These are phyloP conservation scores for Lipotes vexillifer DNA, from an alignment of 2,113 vertebrate genomes.

Conservation along the genomic window DNA sequence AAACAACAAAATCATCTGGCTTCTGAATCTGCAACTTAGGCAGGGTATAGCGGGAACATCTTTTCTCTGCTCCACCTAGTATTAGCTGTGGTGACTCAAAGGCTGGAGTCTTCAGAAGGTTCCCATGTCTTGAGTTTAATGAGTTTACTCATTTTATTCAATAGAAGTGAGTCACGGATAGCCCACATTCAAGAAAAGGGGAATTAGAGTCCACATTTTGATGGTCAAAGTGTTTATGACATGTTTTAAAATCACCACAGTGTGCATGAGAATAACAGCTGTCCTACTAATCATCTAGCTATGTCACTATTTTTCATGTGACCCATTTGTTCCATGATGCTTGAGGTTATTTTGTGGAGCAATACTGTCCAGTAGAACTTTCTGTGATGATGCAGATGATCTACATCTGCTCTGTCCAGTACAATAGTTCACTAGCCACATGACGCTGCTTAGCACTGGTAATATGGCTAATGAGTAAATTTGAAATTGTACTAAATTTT, in stretches of 20 bases:
- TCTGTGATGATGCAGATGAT: not conserved
- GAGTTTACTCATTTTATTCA: not conserved
- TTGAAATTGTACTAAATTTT: not conserved
- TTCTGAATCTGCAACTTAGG: not conserved
- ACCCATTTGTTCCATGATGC: not conserved
- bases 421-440: not conserved
- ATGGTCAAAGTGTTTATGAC: not conserved
- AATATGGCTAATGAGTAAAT: not conserved
- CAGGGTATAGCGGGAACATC: not conserved
- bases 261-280: too few relatives aligned
- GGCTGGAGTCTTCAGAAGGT: not conserved
- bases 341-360: not conserved
- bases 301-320: not conserved
- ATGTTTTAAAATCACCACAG: not conserved
- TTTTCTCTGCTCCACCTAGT: not conserved
- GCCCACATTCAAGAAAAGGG: not conserved
- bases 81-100: not conserved
- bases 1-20: not conserved
- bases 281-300: not conserved
- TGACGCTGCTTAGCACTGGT: too few relatives aligned
- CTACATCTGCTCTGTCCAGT: not conserved
- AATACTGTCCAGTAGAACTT: not conserved
- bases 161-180: not conserved
- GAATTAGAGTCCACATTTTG: not conserved
- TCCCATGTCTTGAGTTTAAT: not conserved